Percentiles rank a stretch among this genome's conserved stretches.
Evolutionary conservation across 2,797 vertebrate species (phyloP).

Genomic region (Sarcophilus harrisii): DNA sequence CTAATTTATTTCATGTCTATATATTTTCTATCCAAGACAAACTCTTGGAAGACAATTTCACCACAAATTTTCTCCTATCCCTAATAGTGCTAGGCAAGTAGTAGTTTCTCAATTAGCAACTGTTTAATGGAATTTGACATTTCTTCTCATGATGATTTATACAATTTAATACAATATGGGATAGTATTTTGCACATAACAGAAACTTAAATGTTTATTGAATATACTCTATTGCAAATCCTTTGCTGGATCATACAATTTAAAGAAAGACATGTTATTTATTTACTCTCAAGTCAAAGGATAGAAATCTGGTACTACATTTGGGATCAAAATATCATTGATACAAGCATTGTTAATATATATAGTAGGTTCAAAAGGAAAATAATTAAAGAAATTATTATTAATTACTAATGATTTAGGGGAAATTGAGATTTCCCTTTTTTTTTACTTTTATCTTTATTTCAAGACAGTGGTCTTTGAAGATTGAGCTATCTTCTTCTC

Average conservation of each 20-base stretch:
- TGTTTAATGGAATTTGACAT: conserved; percentile 16
- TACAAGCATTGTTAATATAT: neutral
- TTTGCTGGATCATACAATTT: neutral
- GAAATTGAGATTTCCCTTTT: neutral
- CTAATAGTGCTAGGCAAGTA: conserved; percentile 7
- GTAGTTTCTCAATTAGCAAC: neutral
- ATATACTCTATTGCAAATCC: neutral
- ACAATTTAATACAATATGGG: conserved; percentile 17
- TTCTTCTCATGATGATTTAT: neutral
- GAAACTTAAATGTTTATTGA: neutral
- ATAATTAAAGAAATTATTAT: neutral
- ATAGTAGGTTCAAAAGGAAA: neutral
- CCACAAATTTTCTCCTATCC: neutral
- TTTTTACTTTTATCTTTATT: neutral
- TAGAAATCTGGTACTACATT: neutral
- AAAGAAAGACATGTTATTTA: neutral
- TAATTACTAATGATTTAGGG: neutral
- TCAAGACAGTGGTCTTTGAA: neutral
- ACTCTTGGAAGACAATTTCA: neutral
- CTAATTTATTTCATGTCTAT: conserved; percentile 19
- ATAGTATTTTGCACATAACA: neutral
- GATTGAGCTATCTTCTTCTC: neutral
- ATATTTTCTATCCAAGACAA: neutral
- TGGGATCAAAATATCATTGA: neutral
- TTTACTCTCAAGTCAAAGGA: neutral